A percentile compares a stretch with the other conserved stretches of the same genome.
These are phyloP conservation scores for Protodeltote pygarga DNA, from an alignment of 2,888 invertebrate species.

Conservation along the genomic window DNA sequence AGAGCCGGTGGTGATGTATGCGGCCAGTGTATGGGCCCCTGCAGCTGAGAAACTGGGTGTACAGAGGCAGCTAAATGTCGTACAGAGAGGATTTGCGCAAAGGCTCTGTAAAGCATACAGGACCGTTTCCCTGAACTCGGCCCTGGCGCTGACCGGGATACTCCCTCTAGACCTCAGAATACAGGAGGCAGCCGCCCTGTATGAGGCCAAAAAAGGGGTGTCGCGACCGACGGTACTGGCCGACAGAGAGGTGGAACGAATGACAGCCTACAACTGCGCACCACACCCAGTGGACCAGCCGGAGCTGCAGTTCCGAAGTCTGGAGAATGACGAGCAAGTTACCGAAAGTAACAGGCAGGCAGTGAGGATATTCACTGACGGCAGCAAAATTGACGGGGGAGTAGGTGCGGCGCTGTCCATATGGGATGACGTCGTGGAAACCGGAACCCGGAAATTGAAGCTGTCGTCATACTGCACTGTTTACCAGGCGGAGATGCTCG, in stretches of 20 bases:
- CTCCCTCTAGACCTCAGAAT: background rate
- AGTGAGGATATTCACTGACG: no score
- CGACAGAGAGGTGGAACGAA: background rate
- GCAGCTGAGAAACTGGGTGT: slow-evolving; percentile 3
- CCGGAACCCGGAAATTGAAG: no score
- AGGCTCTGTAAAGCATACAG: slow-evolving; percentile 24
- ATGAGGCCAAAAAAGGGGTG: background rate
- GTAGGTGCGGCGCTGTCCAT: no score
- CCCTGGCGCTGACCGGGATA: background rate
- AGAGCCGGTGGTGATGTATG: slow-evolving; percentile 18
- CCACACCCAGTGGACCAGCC: background rate
- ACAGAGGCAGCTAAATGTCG: background rate
- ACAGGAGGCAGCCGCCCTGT: background rate
- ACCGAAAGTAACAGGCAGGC: no score
- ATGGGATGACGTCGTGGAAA: no score
- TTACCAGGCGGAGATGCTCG: no score
- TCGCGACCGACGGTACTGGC: background rate
- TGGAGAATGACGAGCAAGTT: no score
- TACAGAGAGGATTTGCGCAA: slow-evolving; percentile 22
- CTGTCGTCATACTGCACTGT: no score
- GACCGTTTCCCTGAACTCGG: slow-evolving; percentile 19
- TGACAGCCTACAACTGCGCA: background rate
- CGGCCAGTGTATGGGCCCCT: slow-evolving; percentile 22
- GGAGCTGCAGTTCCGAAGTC: background rate
- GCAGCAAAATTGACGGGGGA: no score